Base-by-base conservation (phyloP, 1,140 invertebrate genomes). In the Carcinoscorpius rotundicauda region DNA sequence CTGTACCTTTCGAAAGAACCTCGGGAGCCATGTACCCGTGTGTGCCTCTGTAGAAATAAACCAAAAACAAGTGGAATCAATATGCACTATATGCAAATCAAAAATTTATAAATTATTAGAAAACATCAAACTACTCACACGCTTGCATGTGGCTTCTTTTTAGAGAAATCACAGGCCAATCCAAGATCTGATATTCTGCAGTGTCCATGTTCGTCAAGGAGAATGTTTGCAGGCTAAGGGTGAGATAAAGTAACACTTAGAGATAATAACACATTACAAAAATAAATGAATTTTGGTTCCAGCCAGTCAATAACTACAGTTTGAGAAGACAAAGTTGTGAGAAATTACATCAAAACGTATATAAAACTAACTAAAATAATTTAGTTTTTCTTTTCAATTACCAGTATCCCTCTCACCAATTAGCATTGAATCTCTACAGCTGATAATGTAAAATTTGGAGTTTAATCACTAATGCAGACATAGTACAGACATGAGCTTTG, bases 11-110 rank as follows among this genome's bases (percentile, higher is more conserved):
- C 10, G 93, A 96, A 63, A 99, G 81, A 10, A 99, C 97, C 81
- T 99, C 97, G 48, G 97, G 97, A 11, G 97, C 96, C 97, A 99
- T 99, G 77, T 99, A 99, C 48, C 97, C 97, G 79, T 99, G 97
- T 6, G 97, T 99, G 51, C 97, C 97, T 58, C 91, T 94, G 79
- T 9, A 52, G 6, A 10, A 71, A 64, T 65, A 3, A 49, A 55
- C 29, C 48, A 53, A 11, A 11, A 52, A 6, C 10, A n/a, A 64
- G 61, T 59, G 53, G 49, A 49, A 61, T 51, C 51, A 59, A 1
- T 29, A 59, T 11, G 29, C 8, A 59, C 8, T 10, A 3, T 10
- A 6, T 6, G 6, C n/a, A 4, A 62, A 10, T 61, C 11, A 8
- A 51, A 68, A 4, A 10, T 53, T 55, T 9, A 68, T 4, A 4